phyloP scores from a whole-genome alignment of 2,888 invertebrate genomes.

The Eupithecia pulchellata region DNA sequence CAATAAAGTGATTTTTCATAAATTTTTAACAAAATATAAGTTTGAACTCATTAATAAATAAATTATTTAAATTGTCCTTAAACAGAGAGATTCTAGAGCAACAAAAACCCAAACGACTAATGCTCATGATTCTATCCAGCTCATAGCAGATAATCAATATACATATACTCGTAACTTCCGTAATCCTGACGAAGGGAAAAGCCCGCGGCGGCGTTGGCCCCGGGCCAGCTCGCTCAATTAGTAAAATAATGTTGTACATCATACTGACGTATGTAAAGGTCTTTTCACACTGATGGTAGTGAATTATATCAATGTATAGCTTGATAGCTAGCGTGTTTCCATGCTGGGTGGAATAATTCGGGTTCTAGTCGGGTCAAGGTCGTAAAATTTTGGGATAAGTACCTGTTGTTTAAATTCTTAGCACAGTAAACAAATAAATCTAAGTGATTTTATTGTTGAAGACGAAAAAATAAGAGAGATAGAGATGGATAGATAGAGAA shows the following conservation, averaged over 20 bases:
- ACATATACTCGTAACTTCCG: slow-evolving; percentile 41
- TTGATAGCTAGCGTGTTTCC: too few relatives aligned
- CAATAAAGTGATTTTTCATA: background rate
- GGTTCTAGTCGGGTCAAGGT: too few relatives aligned
- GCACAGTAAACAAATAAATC: too few relatives aligned
- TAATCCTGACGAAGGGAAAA: slow-evolving; percentile 71
- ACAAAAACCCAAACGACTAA: background rate
- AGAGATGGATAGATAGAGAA: too few relatives aligned
- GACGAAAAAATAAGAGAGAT: too few relatives aligned
- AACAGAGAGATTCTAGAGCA: background rate
- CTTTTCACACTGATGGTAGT: background rate
- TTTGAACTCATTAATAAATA: too few relatives aligned
- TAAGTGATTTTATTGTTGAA: too few relatives aligned
- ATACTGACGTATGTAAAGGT: slow-evolving; percentile 11
- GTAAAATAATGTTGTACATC: slow-evolving; percentile 61
- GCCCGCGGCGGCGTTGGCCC: slow-evolving; percentile 55
- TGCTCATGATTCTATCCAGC: background rate
- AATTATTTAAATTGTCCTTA: too few relatives aligned
- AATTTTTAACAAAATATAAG: too few relatives aligned
- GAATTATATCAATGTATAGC: background rate
- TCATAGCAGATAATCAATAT: slow-evolving; percentile 55
- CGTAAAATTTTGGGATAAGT: too few relatives aligned
- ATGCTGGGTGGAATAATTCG: too few relatives aligned
- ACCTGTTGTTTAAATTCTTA: too few relatives aligned
- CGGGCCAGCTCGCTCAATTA: slow-evolving; percentile 66